Conservation (phyloP, 2,888 invertebrate species). For the Formica aserva region DNA sequence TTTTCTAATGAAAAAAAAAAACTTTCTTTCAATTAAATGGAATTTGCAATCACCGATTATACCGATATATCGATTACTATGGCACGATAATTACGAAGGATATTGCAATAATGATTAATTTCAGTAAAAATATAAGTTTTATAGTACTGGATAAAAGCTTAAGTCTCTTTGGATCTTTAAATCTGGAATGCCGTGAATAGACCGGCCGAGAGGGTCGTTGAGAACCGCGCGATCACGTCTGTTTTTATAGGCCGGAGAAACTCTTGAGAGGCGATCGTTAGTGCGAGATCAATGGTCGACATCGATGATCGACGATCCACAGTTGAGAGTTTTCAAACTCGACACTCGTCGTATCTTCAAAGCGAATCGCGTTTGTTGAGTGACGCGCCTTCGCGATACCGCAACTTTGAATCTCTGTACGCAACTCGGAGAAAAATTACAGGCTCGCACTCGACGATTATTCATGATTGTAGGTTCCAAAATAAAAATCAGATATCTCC, state of each 20-base stretch:
- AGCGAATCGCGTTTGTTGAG: slow-evolving; percentile 33
- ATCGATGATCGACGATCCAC: slow-evolving; percentile 43
- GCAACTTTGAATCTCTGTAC: background rate
- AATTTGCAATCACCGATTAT: background rate
- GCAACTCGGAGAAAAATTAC: slow-evolving; percentile 25
- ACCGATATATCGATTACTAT: background rate
- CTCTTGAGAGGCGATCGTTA: slow-evolving; percentile 45
- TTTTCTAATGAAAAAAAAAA: background rate
- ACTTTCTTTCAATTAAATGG: background rate
- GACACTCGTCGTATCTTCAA: slow-evolving; percentile 40
- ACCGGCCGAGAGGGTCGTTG: slow-evolving; percentile 11
- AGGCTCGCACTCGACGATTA: background rate
- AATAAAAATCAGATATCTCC: slow-evolving; percentile 33
- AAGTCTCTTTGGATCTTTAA: background rate
- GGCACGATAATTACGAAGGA: background rate
- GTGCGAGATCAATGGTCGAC: slow-evolving; percentile 45
- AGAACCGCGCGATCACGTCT: slow-evolving; percentile 30
- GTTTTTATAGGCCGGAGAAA: slow-evolving; percentile 51
- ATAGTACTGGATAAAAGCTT: background rate
- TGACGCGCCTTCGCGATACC: slow-evolving; percentile 33
- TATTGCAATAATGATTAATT: background rate
- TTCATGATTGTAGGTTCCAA: background rate
- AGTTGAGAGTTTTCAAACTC: slow-evolving; percentile 41
- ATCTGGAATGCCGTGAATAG: slow-evolving; percentile 29
- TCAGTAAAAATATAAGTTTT: background rate